Base-by-base conservation (phyloP, 1,140 invertebrate species). In the Cyclargus thomasi region DNA sequence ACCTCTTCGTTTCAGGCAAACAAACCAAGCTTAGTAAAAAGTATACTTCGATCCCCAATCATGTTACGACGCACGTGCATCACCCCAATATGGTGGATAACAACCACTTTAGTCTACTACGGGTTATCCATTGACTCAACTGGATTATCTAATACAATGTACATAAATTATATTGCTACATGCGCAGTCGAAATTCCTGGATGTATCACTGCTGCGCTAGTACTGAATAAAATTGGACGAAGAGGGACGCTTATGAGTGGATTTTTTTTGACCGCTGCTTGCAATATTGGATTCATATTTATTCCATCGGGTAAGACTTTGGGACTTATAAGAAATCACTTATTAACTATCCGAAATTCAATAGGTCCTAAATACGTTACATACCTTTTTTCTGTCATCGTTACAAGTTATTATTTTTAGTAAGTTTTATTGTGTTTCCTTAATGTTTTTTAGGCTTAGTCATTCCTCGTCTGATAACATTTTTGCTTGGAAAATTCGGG, bases 111-210 rank as follows among this genome's bases (percentile, higher is more conserved):
- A 62, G 91, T 94, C 2, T 95, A 94, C 77, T 95, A 94, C 71
- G 94, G 94, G 0, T 72, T 95, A 11, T 92, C 93, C 0, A 90
- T 94, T 22, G 94, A 94, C 70, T 92, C 93, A 0, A 93, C 92
- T 8, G 92, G 92, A 63, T 84, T 95, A 47, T 92, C 91, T 11
- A 93, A 93, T 14, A 92, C 93, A 23, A 73, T 91, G 69, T 95
- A 95, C 79, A 74, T 93, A 39, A 95, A 95, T 77, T 95, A 94
- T 73, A 92, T 94, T 1, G 88, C 93, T 14, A 93, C 95, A 2
- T 90, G 92, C 7, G 79, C 93, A 0, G 92, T 94, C 0, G 95
- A 95, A 81, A 92, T 95, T 64, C 95, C 95, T 1, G 94, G 93
- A 0, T 95, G 94, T 75, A 90, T 93, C 68, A 70, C 93, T 22